Evolutionary conservation across 2,888 invertebrate genomes (phyloP), one percentile per base, ranked within the genome.

Genomic region (Timema podura): DNA sequence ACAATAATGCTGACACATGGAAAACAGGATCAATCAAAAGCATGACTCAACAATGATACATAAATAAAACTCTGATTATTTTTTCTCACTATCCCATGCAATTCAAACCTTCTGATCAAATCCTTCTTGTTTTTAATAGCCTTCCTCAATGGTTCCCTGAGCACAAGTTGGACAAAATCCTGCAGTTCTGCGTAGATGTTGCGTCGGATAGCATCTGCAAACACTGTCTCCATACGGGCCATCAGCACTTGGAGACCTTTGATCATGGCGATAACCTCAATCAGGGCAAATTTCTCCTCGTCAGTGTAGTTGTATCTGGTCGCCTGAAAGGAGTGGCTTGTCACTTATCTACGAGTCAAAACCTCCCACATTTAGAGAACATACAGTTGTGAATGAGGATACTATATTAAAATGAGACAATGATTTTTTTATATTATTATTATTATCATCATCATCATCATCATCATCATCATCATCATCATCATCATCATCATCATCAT

Each of bases 191-290:
- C 91, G 81, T 98, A 98, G 75, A 99, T 95, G 79, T 95, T 93
- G 61, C 96, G 85, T 46, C 93, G 85, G 73, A 96, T 95, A 2
- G 95, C 93, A 80, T 94, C 93, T 70, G 92, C 92, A 76, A 96
- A 91, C n/a, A 97, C 96, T 0, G 96, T 94, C 84, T 99, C 98
- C 91, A 98, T 98, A 57, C 96, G 86, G 0, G 96, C 93, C 94
- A 99, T 95, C 68, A 98, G 84, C 45, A 95, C 95, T 81, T 99
- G 98, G 5, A 99, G 85, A 0, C 98, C 98, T 82, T 99, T 99
- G 77, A 99, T 97, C 97, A 98, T 98, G 0, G 98, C 97, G 76
- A 99, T 97, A 16, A 98, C 95, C 83, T 98, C 98, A 74, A 99
- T 97, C 76, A 99, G 84, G 0, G 98, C 98, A 83, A 96, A 95